phyloP scores from a whole-genome alignment of 2,113 vertebrate genomes.

The Elephas maximus region DNA sequence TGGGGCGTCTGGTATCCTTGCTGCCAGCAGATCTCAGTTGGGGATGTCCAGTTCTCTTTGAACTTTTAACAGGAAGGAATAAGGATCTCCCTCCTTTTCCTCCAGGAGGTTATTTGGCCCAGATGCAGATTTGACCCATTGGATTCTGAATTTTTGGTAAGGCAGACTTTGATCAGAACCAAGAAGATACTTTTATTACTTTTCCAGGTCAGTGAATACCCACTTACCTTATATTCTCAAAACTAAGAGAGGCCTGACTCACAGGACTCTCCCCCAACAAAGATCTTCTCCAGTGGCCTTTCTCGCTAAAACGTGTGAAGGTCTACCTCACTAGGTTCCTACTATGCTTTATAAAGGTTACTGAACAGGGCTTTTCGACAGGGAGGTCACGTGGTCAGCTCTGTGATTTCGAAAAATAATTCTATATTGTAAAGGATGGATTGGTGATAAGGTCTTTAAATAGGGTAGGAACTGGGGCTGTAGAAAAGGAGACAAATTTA shows the following conservation, averaged over 20 bases:
- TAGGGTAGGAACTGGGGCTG: neutral
- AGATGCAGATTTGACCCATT: neutral
- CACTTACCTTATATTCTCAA: neutral
- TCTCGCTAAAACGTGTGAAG: neutral
- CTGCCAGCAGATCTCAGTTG: neutral
- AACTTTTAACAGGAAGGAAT: neutral
- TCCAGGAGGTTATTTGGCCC: neutral
- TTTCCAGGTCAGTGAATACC: neutral
- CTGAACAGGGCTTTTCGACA: neutral
- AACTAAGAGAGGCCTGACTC: neutral
- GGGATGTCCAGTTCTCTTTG: neutral
- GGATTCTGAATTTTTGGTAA: neutral
- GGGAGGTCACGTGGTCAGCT: too few species aligned
- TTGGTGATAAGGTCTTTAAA: neutral
- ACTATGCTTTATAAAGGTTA: too few species aligned
- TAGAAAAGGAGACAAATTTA: neutral
- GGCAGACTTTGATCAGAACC: neutral
- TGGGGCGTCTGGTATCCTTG: neutral
- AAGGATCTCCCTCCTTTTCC: neutral
- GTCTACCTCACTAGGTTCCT: neutral
- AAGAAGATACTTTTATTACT: neutral
- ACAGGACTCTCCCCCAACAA: neutral
- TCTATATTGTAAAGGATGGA: neutral
- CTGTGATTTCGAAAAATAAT: neutral
- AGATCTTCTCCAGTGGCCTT: neutral